Base-by-base conservation (phyloP, 1,140 invertebrate genomes). In the Achatina immaculata region DNA sequence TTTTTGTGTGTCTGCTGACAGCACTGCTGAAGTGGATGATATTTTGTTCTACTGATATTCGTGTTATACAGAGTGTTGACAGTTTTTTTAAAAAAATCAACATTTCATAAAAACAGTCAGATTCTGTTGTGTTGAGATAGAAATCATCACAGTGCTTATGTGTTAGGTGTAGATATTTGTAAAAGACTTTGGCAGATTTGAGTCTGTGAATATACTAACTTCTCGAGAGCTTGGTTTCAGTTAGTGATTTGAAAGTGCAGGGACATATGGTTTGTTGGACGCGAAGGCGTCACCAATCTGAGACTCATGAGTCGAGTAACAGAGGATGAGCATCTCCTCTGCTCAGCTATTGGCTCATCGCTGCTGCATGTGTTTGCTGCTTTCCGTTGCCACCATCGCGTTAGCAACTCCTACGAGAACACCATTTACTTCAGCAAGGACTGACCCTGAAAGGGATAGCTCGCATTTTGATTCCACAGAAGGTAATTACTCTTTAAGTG, bases 251-350 rank as follows among this genome's bases (percentile, higher is more conserved):
- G 6, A 62, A 62, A 62, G 9, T 62, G 58, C 58, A 62, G 58
- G n/a, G 28, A 16, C 28, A 31, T 4, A 62, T 62, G n/a, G 2
- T 62, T 62, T 62, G 58, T 62, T n/a, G 58, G 58, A 62, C 58
- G 58, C 58, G 16, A 6, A 28, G 58, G 58, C 58, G 58, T 62
- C 58, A 62, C 58, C 58, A 62, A 62, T 62, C 31, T 28, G 31
- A 28, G 58, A 62, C n/a, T 62, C 58, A 62, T 62, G 58, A 31
- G n/a, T 9, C 2, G 58, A 62, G 58, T 28, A 4, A 62, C 58
- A 62, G 58, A 62, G 58, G 58, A 62, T 62, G 58, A 62, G 58
- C 16, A 31, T 62, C 58, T 62, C 58, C 58, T 34, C 58, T 62
- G 58, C 58, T 62, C 58, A 28, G 58, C 58, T 62, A 62, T 16